Base-by-base conservation (phyloP, 1,140 invertebrate genomes). In the Cylas formicarius region DNA sequence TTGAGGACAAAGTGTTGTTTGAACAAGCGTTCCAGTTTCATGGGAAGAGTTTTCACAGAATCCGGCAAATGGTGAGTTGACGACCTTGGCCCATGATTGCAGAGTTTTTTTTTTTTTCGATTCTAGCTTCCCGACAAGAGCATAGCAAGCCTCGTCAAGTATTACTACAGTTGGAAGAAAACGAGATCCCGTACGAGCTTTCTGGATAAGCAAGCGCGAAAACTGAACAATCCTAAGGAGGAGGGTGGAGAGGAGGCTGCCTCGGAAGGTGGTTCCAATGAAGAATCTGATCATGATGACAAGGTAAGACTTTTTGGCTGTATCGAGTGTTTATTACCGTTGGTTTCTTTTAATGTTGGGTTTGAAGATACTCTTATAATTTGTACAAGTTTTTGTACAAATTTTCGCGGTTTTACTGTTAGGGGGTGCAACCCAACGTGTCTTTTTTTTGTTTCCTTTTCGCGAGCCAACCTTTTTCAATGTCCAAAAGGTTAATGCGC, bases 91-190 rank as follows among this genome's bases (percentile, higher is more conserved):
- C 35, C 14, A 24, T 31, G n/a, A 7, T 17, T 34, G 7, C 9
- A 2, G 9, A 9, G n/a, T 29, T 8, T 14, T 16, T 9, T 16
- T 17, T 3, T 14, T 34, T 34, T 7, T 22, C 32, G 9, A 22
- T 53, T 73, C 27, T 59, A 91, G 87, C 71, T 97, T 54, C 94
- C 93, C 32, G 93, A 97, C 62, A 97, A 97, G 72, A 88, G 90
- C 31, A 95, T 97, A 56, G 88, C 92, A 18, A 90, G 86, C 58
- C 71, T 98, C 53, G 92, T 98, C 0, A 96, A 96, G 68, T 97
- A 96, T 69, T 98, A 97, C 67, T 98, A 98, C 64, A 91, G 88
- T 55, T 97, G 93, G 93, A 97, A 97, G 65, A 97, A 97, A 63
- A 92, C 90, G 8, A 72, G 90, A 61, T 84, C 85, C 55, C 77